phyloP scores from a whole-genome alignment of 2,888 invertebrate genomes.

The Melipona bicolor region DNA sequence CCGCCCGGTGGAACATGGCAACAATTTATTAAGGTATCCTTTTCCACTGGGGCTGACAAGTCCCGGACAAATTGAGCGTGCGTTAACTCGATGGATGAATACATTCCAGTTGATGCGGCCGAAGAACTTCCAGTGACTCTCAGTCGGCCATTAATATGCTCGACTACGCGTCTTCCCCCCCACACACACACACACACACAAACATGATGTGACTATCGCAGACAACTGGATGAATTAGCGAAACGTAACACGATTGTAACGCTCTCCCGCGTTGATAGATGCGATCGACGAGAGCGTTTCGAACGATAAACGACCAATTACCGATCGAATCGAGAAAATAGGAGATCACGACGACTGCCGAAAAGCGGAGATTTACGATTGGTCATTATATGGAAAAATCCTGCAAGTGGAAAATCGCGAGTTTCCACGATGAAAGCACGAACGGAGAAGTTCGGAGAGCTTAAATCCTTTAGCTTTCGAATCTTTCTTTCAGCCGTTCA shows the following conservation, averaged over 20 bases:
- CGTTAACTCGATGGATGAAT: slow-evolving; percentile 75
- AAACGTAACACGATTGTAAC: background rate
- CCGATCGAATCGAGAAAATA: background rate
- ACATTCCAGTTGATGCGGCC: slow-evolving; percentile 70
- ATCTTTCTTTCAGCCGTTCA: too few species aligned
- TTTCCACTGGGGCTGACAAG: slow-evolving; percentile 71
- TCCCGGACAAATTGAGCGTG: slow-evolving; percentile 73
- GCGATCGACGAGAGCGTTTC: slow-evolving; percentile 12
- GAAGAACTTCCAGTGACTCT: slow-evolving; percentile 68
- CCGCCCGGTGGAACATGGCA: slow-evolving; percentile 63
- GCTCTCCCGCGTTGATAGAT: background rate
- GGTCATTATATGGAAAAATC: background rate
- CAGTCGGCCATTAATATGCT: slow-evolving; percentile 57
- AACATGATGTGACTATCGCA: background rate
- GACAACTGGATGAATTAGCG: slow-evolving; percentile 8
- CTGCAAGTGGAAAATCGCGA: too few species aligned
- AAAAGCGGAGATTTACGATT: background rate
- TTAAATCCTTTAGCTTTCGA: too few species aligned
- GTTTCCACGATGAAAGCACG: too few species aligned
- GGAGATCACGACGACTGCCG: too few species aligned
- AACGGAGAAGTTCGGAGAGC: too few species aligned
- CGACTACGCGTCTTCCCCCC: background rate
- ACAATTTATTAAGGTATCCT: slow-evolving; percentile 75
- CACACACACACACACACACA: too few species aligned
- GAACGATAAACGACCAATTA: slow-evolving; percentile 30